Evolutionary conservation across 2,113 vertebrate species (phyloP), one percentile per base, ranked within the genome.

Genomic region (Malurus alboscapulatus): DNA sequence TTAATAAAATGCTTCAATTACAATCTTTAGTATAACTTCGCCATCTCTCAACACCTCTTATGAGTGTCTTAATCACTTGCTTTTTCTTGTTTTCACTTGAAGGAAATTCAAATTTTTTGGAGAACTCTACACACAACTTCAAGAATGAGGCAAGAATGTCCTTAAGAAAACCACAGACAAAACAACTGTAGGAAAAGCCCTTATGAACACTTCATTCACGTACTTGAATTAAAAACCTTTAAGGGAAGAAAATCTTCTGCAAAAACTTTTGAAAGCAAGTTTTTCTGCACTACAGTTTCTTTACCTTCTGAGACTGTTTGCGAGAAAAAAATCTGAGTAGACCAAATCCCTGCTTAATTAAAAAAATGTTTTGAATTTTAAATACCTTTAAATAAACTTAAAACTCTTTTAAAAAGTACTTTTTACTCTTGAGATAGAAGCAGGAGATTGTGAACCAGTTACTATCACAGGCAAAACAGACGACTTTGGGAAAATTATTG

Each of bases 61-160:
- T 18, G 53, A 93, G 75, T 55, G 77, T 67, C 55, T 77, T 87
- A 84, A 96, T 90, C 61, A 88, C n/a, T n/a, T 74, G 11, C 12
- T 88, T 95, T 90, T 87, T 84, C n/a, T 92, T 94, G 54, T 92
- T 94, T 96, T 94, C 77, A 92, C 58, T 94, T 90, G 38, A 95
- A 92, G 59, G 2, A 76, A 93, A 94, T 88, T 95, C 90, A 77
- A 61, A 72, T 82, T 78, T 88, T 62, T 83, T 93, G 0, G 32
- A 96, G 95, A 96, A 82, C 40, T 91, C 65, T 83, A 79, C 40
- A 51, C 29, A 50, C 4, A 81, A 27, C 34, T 84, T 79, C 48
- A 91, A 88, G 48, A 16, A 91, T 26, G 13, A 87, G 20, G 10
- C 26, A 45, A 8, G 1, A 78, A 54, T n/a, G 8, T 66, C 40